Percentiles rank a stretch among this genome's conserved stretches.
Evolutionary conservation across 2,888 invertebrate genomes (phyloP).

Genomic region (Cephus sareptanus): DNA sequence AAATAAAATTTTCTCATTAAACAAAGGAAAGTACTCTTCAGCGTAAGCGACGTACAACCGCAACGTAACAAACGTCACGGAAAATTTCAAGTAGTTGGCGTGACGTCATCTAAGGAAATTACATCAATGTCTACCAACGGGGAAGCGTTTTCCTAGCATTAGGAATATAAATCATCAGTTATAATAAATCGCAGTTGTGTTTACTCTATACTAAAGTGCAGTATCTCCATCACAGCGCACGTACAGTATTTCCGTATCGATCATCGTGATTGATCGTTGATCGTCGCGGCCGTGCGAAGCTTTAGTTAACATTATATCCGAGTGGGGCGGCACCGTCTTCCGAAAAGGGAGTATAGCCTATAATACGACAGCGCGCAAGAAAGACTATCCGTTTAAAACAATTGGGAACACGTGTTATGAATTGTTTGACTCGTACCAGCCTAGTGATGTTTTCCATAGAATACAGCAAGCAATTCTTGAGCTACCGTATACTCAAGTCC

Average conservation of each 20-base stretch:
- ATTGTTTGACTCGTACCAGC: conserved; percentile 39
- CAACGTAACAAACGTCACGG: background rate
- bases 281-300: background rate
- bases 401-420: conserved; percentile 31
- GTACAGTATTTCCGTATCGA: background rate
- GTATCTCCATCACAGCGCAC: background rate
- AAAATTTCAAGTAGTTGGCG: background rate
- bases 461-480: conserved; percentile 66
- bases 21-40: background rate
- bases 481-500: conserved; percentile 65
- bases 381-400: background rate
- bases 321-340: background rate
- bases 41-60: background rate
- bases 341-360: background rate
- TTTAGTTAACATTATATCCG: background rate
- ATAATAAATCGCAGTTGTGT: background rate
- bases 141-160: conserved; percentile 21
- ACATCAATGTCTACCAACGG: conserved; percentile 19
- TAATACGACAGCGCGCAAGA: background rate
- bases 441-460: conserved; percentile 64
- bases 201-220: background rate
- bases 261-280: background rate
- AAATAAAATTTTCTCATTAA: background rate
- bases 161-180: background rate
- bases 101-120: background rate